Evolutionary conservation across 2,797 vertebrate species (phyloP), one percentile per base, ranked within the genome.

Genomic region (Enteromius trimaculatus): DNA sequence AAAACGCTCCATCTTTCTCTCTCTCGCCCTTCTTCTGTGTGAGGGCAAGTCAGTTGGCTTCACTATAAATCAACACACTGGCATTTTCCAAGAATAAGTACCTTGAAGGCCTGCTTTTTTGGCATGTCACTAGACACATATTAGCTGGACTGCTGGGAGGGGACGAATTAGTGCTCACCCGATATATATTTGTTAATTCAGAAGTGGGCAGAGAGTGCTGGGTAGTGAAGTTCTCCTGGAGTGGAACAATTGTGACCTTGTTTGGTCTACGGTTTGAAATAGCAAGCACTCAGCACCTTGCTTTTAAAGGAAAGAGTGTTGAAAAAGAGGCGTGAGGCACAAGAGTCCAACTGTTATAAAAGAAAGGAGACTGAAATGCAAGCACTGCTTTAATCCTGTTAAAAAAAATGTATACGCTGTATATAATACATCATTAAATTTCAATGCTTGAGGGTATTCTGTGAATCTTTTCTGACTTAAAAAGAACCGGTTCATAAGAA

Each of bases 61-160:
- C 64, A 17, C 11, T 70, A 87, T 81, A 82, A 88, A 89, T 87
- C 85, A 87, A 81, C 89, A 81, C 85, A 87, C 87, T 90, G 89
- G 90, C 91, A 89, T 88, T 86, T 88, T 86, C 86, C 86, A 87
- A 85, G 77, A 90, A 87, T 87, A 85, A 87, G 86, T 87, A 85
- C 90, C 90, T 93, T 90, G 90, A 90, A 91, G 89, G 88, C 79
- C 75, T 79, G 72, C 42, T 53, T 75, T 86, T 92, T 88, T 92
- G 90, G 90, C 89, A 90, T 83, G 77, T 84, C 77, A 60, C n/a
- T 77, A 77, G 81, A 88, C 77, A 62, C 85, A 86, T 87, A 86
- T 89, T 87, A 89, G 86, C 69, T 29, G 74, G 86, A 85, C 85
- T 78, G 72, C 74, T 84, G 81, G 86, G 84, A 90, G 89, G 88